Base-by-base conservation (phyloP, 2,888 invertebrate genomes). In the Parnassius mnemosyne region DNA sequence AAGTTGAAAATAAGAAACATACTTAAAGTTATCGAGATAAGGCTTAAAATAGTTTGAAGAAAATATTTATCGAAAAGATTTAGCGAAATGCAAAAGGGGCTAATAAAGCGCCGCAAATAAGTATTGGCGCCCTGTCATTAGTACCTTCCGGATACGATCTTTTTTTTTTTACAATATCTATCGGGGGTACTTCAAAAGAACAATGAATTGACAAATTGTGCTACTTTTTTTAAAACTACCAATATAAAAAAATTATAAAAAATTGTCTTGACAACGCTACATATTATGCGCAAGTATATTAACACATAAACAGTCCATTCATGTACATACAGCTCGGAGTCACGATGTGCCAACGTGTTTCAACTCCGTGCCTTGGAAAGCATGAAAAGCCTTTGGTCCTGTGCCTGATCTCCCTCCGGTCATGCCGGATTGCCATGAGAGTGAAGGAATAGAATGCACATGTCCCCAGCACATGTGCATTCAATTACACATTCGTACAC, bases 181-280 rank as follows among this genome's bases (percentile, higher is more conserved):
- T 80, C 85, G 85, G 83, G 70, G 69, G 69, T 63, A 71, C 69
- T 74, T 81, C 81, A 83, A 87, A 87, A 81, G 82, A 81, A 85
- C 86, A 85, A 85, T 84, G 86, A 86, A 84, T 79, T 85, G 87
- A 87, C 89, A 88, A 88, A 89, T 89, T 87, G 79, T 79, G 71
- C 79, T 82, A 85, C 86, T 85, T 85, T 53, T 62, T 56, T 62
- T 49, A 42, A 57, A 61, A 57, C 20, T 49, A 10, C 12, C 42
- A 9, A 50, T 43, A 53, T 53, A 49, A 56, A 49, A 13, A 20
- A 11, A 7, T 25, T 20, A 47, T 46, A 46, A 46, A 7, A 34
- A 34, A 34, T 34, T 34, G 34, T 34, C 25, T 25, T 25, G 25
- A 0, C 25, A 25, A 25, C 5, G 25, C 25, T 5, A 25, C 3